Base-by-base conservation (phyloP, 2,888 invertebrate genomes). In the Atherix ibis region DNA sequence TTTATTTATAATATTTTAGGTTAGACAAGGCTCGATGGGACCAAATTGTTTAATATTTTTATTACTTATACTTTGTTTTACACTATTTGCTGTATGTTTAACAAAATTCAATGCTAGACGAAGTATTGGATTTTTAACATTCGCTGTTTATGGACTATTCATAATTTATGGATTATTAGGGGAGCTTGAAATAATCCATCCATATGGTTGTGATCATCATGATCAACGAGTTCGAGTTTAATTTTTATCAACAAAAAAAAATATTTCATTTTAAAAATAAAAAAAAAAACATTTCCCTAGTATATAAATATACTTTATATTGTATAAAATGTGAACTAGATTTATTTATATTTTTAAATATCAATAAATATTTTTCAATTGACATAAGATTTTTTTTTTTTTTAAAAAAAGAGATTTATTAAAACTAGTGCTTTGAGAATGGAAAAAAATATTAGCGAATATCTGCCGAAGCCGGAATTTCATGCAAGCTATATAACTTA, bases 161-260 rank as follows among this genome's bases (percentile, higher is more conserved):
- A 48, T 71, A 10, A 36, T 64, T 2, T 51, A 65, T n/a, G 64
- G 64, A 5, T 40, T 68, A 5, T 52, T 71, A 12, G 63, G 63
- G 28, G 70, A 70, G 47, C 46, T 60, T 3, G 50, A 51, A 27
- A 32, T 52, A n/a, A 53, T 62, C 36, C 59, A 56, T 46, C 54
- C 61, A 0, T 48, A 56, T 4, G 59, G 60, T 1, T 52, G 51
- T 1, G 57, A 61, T 44, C 56, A 58, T 43, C 30, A 26, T n/a
- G 34, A 34, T 13, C 29, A 28, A 24, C 18, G 34, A 18, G 34
- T 34, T 22, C 12, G 10, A 24, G 29, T 34, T n/a, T n/a, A n/a
- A n/a, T n/a, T 22, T 9, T 22, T 22, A 22, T 9, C 26, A 26
- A 8, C n/a, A n/a, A n/a, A n/a, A n/a, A n/a, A n/a, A n/a, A n/a